phyloP scores from a whole-genome alignment of 1,140 invertebrate species.

The Akabosia matsudoensis region DNA sequence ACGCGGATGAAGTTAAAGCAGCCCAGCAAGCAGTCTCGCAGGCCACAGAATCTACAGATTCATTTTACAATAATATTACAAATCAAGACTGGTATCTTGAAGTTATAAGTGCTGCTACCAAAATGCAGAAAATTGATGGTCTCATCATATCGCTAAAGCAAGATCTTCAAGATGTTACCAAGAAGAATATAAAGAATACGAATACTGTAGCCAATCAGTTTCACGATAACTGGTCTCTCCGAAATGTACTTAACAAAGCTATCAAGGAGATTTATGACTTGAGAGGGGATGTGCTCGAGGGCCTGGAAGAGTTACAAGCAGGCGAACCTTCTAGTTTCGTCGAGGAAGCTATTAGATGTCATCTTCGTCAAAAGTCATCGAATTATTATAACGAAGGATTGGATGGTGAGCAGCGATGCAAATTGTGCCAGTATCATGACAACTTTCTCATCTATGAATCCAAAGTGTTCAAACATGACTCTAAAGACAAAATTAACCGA shows the following conservation, averaged over 20 bases:
- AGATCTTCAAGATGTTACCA: conserved; percentile 50
- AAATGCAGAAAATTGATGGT: conserved; percentile 47
- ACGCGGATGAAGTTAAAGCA: conserved; percentile 47
- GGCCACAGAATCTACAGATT: conserved; percentile 47
- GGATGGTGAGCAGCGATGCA: conserved; percentile 50
- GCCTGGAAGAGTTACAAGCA: conserved; percentile 50
- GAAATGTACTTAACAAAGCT: conserved; percentile 53
- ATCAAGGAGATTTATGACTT: conserved; percentile 52
- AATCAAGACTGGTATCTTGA: conserved; percentile 52
- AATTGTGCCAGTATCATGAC: conserved; percentile 56
- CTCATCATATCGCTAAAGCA: conserved; percentile 54
- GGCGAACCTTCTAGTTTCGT: conserved; percentile 54
- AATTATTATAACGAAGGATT: conserved; percentile 38
- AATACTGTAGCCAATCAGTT: conserved; percentile 46
- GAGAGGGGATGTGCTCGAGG: conserved; percentile 51
- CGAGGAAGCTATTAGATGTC: conserved; percentile 62
- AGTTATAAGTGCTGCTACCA: conserved; percentile 47
- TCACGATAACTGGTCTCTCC: conserved; percentile 50
- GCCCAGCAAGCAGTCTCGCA: conserved; percentile 38
- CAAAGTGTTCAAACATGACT: conserved; percentile 55
- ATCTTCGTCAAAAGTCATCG: conserved; percentile 56
- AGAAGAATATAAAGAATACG: conserved; percentile 31
- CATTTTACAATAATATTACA: conserved; percentile 31
- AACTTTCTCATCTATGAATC: conserved; percentile 59
- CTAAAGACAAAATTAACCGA: conserved; percentile 46